Base-by-base conservation (phyloP, 2,888 invertebrate genomes). In the Cephus nigrinus region DNA sequence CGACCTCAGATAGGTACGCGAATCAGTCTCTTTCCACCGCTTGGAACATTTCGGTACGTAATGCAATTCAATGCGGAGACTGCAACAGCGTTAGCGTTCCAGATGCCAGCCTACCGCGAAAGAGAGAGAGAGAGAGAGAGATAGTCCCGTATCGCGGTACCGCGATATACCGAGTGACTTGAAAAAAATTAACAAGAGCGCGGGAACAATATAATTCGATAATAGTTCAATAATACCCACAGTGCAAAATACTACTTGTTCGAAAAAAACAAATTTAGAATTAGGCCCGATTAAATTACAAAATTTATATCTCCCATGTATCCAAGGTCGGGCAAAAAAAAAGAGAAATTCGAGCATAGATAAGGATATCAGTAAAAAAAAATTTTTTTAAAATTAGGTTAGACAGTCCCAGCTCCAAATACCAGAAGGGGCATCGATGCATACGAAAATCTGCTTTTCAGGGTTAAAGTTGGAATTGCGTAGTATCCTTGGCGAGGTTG, bases 391-490 rank as follows among this genome's bases (percentile, higher is more conserved):
- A 23, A 40, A 40, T 40, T 5, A 40, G 23, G 40, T 40, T 5
- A 5, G 5, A 15, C 40, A 40, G 40, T 40, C 40, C 15, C 1
- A 40, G 15, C 40, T 55, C 23, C 23, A 9, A 23, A 23, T 23
- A 55, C 23, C 55, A 2, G 0, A 55, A 55, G 23, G 55, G 2
- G 23, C 23, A 2, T 1, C 23, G 2, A 4, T 40, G 9, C 23
- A 23, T 23, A 55, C 23, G 15, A 23, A 9, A 55, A 23, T 55
- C 23, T 5, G 5, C 55, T 55, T 55, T 5, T 55, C 9, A 9
- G 23, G 83, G 82, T 83, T 84, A 84, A 83, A n/a, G 68, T 73
- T 78, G 81, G 84, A 87, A 86, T 84, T 85, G 84, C 86, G 85
- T 82, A 83, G 84, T 77, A 80, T 71, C 81, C 81, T 80, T 80